Evolutionary conservation across 2,888 invertebrate species (phyloP).

Genomic region (Drosophila incognita): DNA sequence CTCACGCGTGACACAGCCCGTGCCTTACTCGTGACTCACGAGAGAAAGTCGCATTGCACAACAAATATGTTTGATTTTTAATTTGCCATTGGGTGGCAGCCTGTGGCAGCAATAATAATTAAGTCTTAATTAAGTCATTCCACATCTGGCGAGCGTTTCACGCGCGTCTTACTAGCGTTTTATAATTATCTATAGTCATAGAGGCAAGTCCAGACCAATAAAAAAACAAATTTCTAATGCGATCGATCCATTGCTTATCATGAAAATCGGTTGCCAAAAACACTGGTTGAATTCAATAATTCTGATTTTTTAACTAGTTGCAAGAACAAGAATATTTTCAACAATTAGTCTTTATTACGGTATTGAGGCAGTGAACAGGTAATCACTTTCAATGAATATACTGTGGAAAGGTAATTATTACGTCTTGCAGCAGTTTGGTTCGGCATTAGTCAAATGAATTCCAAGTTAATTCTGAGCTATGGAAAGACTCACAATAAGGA

Average conservation of each 20-base stretch:
- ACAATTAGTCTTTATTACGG: not conserved
- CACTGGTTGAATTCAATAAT: not conserved
- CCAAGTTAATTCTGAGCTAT: too few species aligned
- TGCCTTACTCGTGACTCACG: slow-evolving; percentile 31
- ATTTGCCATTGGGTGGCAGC: not conserved
- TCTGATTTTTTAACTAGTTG: not conserved
- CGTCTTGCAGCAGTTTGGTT: not conserved
- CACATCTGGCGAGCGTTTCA: not conserved
- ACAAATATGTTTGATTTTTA: not conserved
- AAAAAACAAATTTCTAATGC: not conserved
- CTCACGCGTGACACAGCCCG: slow-evolving; percentile 39
- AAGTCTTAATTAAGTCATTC: not conserved
- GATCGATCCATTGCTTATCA: not conserved
- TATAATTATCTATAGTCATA: not conserved
- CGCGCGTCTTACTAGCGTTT: not conserved
- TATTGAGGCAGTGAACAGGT: not conserved
- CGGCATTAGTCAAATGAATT: not conserved
- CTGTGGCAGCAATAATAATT: not conserved
- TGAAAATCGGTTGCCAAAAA: not conserved
- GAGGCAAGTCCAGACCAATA: not conserved
- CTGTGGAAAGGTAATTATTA: not conserved
- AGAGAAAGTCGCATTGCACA: not conserved
- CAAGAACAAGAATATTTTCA: not conserved
- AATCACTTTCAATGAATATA: not conserved
- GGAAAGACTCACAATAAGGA: not conserved